phyloP scores from a whole-genome alignment of 2,113 vertebrate species.

The Tylochromis polylepis region DNA sequence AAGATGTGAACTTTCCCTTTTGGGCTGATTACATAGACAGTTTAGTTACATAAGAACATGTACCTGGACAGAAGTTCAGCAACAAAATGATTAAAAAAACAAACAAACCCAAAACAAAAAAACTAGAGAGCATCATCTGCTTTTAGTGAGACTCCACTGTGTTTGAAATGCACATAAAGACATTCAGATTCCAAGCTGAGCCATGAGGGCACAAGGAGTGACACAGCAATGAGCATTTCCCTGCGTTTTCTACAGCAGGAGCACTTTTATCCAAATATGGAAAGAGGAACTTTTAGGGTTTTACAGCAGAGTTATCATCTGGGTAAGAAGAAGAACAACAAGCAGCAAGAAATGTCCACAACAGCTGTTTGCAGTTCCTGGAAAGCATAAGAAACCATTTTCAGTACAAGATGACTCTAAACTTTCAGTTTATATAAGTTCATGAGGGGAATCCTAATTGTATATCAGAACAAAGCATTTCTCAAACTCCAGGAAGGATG shows the following conservation, averaged over 20 bases:
- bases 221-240: not conserved
- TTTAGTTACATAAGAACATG: not conserved
- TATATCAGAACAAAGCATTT: not conserved
- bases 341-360: not conserved
- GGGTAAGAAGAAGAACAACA: slow-evolving; percentile 2
- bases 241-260: not conserved
- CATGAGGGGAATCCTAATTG: not conserved
- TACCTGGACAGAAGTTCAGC: slow-evolving; percentile 9
- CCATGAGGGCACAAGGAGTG: not conserved
- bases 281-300: not conserved
- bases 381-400: not conserved
- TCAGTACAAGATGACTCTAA: not conserved
- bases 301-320: slow-evolving; percentile 16
- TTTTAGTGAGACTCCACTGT: not conserved
- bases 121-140: not conserved
- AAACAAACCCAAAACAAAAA: too few species aligned
- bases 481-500: not conserved
- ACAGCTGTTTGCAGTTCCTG: slow-evolving; percentile 30
- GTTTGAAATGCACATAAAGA: not conserved
- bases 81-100: not conserved
- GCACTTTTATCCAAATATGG: not conserved
- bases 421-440: not conserved
- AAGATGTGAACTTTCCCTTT: not conserved
- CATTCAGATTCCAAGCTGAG: not conserved
- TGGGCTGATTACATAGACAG: not conserved